Percentiles rank a stretch among this genome's conserved stretches.
These are phyloP conservation scores for Polypedilum pembai DNA, from an alignment of 1,140 invertebrate species.

Conservation along the genomic window DNA sequence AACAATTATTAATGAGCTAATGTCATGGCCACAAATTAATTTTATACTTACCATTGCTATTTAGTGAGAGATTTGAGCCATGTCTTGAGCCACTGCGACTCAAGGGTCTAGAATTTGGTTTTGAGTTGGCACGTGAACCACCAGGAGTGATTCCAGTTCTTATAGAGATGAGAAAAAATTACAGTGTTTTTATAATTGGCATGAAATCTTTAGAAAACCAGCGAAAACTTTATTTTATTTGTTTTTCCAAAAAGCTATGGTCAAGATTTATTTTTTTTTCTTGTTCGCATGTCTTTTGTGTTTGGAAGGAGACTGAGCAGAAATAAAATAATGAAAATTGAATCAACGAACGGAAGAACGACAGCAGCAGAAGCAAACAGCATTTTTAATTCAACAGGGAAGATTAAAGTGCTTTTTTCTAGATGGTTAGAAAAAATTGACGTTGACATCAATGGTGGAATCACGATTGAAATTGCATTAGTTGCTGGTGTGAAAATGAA, in stretches of 20 bases:
- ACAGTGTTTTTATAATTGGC: not conserved
- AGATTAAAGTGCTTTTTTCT: not conserved
- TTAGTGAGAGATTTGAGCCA: slow-evolving; percentile 83
- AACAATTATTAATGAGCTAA: slow-evolving; percentile 16
- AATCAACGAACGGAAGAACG: not conserved
- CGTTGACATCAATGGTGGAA: not conserved
- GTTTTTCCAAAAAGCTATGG: too few relatives aligned
- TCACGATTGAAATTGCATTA: too few relatives aligned
- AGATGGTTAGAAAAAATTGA: not conserved
- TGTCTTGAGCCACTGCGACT: slow-evolving; percentile 80
- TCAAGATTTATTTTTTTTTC: too few relatives aligned
- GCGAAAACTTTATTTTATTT: too few relatives aligned
- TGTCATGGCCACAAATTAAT: not conserved
- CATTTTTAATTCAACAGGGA: not conserved
- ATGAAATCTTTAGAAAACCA: too few relatives aligned
- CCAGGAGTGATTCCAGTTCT: slow-evolving; percentile 52
- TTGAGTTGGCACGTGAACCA: slow-evolving; percentile 61
- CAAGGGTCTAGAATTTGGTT: slow-evolving; percentile 68
- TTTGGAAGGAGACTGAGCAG: too few relatives aligned
- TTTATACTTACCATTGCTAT: slow-evolving; percentile 64
- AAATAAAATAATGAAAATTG: not conserved
- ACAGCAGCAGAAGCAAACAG: not conserved
- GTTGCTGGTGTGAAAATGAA: too few relatives aligned
- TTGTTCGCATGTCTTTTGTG: too few relatives aligned
- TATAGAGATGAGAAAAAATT: slow-evolving; percentile 44